These are phyloP conservation scores for Pararge aegeria DNA, from an alignment of 1,140 invertebrate genomes.

Conservation along the genomic window DNA sequence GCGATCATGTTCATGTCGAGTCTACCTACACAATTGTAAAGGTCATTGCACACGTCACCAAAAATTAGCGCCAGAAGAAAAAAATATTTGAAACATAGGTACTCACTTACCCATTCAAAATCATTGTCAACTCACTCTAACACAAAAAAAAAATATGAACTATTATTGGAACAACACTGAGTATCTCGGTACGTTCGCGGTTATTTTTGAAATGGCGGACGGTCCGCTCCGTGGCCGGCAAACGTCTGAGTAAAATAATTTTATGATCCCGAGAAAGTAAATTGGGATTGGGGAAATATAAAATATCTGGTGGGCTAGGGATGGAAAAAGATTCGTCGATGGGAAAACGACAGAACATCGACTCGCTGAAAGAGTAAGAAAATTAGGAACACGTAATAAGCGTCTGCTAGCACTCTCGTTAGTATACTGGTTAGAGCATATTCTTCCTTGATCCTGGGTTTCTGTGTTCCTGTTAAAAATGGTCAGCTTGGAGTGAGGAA, in stretches of 20 bases:
- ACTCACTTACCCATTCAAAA: conserved; percentile 67
- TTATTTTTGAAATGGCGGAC: conserved; percentile 35
- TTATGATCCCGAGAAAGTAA: conserved; percentile 47
- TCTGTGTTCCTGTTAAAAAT: no score
- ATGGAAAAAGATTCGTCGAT: conserved; percentile 9
- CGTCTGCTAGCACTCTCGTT: no score
- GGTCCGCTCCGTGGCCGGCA: conserved; percentile 36
- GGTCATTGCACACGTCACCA: conserved; percentile 43
- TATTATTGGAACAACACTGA: conserved; percentile 37
- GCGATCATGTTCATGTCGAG: neutral
- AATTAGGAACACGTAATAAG: no score
- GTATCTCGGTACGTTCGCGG: conserved; percentile 27
- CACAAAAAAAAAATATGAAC: conserved; percentile 28
- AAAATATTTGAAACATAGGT: conserved; percentile 29
- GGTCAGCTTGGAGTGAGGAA: no score
- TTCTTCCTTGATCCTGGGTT: no score
- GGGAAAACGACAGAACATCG: neutral
- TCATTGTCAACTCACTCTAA: conserved; percentile 49
- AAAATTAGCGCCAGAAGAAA: conserved; percentile 10
- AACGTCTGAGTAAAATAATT: conserved; percentile 41
- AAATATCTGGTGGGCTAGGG: conserved; percentile 42
- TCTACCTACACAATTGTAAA: conserved; percentile 3
- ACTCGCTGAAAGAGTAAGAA: neutral
- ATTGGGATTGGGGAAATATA: conserved; percentile 59
- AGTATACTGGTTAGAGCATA: no score